Evolutionary conservation across 2,797 vertebrate genomes (phyloP).

Genomic region (Cyclopterus lumpus): DNA sequence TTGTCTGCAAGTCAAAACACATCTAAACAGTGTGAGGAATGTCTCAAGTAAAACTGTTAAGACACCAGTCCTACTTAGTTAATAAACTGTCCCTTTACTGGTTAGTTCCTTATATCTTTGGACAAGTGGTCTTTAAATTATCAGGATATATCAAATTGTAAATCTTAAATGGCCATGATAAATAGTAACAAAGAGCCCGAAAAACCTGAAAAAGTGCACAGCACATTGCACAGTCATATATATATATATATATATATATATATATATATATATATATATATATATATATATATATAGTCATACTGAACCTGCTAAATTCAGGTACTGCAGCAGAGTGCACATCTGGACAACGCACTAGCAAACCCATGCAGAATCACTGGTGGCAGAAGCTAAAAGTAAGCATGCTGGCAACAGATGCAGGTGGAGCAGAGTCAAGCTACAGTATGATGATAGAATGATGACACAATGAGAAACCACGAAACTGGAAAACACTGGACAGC

Average conservation of each 20-base stretch:
- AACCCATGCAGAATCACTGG: conserved; percentile 60
- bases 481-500: conserved; percentile 51
- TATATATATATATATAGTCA: conserved; percentile 7
- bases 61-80: conserved; percentile 33
- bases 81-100: conserved; percentile 29
- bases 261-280: too few relatives aligned
- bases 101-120: conserved; percentile 23
- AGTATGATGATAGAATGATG: conserved; percentile 35
- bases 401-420: conserved; percentile 86
- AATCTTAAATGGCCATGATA: not conserved
- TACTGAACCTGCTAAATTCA: conserved; percentile 1
- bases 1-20: conserved; percentile 54
- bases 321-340: conserved; percentile 16
- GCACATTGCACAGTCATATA: too few relatives aligned
- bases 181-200: not conserved
- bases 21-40: conserved; percentile 66
- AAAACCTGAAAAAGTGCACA: not conserved
- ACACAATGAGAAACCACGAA: conserved; percentile 52
- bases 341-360: conserved; percentile 16
- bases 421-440: conserved; percentile 50
- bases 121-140: conserved; percentile 14
- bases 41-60: conserved; percentile 67
- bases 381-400: conserved; percentile 78
- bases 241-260: too few relatives aligned
- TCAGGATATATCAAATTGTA: not conserved